Conservation (phyloP, 2,888 invertebrate species). For the Stegophylla sp. region DNA sequence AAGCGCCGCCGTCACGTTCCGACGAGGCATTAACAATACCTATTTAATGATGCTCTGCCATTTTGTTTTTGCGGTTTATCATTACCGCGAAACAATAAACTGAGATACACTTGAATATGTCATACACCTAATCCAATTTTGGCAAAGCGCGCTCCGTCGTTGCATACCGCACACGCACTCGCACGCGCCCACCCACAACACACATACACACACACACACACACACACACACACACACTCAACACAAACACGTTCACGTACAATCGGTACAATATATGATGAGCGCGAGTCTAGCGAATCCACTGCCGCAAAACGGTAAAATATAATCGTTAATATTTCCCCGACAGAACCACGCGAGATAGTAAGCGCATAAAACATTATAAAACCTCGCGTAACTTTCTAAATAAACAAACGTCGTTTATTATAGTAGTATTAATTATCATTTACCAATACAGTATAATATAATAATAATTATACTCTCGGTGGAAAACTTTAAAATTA, state of each 20-base stretch:
- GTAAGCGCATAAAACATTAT: neutral
- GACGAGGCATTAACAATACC: neutral
- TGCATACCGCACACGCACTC: too few species aligned
- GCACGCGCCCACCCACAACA: neutral
- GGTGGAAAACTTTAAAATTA: neutral
- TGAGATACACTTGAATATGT: constrained; percentile 30
- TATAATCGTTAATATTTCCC: neutral
- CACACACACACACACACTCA: neutral
- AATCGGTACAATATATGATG: neutral
- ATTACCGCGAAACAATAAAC: constrained; percentile 28
- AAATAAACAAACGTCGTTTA: neutral
- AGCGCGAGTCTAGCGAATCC: neutral
- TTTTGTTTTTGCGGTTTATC: constrained; percentile 30
- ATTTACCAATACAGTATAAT: too few species aligned
- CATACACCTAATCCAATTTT: constrained; percentile 37
- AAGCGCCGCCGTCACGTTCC: neutral
- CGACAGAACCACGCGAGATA: neutral
- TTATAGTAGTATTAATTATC: too few species aligned
- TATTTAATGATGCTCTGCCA: constrained; percentile 31
- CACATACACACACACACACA: neutral
- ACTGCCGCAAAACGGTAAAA: neutral
- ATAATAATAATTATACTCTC: neutral
- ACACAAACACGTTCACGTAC: neutral
- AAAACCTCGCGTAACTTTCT: neutral
- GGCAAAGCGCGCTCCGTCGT: neutral